Evolutionary conservation across 2,888 invertebrate species (phyloP).

Genomic region (Scaptomyza polygonia): DNA sequence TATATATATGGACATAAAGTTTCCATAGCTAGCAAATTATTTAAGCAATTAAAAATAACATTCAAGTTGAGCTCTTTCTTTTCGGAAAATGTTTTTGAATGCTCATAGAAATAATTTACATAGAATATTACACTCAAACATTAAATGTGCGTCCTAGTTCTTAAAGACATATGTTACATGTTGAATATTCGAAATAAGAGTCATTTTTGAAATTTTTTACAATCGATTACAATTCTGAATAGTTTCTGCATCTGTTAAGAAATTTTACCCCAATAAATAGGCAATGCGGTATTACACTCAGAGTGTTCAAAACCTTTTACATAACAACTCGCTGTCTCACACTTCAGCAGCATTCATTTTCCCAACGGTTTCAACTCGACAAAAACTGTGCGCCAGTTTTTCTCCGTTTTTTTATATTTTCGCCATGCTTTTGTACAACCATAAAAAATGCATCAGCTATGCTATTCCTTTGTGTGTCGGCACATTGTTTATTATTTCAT

Average conservation of each 20-base stretch:
- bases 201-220: background rate
- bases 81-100: no score
- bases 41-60: background rate
- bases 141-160: no score
- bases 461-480: conserved; percentile 45
- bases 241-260: background rate
- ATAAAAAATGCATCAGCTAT: conserved; percentile 55
- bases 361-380: conserved; percentile 25
- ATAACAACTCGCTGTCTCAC: conserved; percentile 33
- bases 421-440: conserved; percentile 8
- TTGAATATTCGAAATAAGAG: background rate
- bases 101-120: no score
- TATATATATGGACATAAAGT: background rate
- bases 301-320: conserved; percentile 7
- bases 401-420: conserved; percentile 10
- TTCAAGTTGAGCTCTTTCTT: no score
- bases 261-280: conserved; percentile 16
- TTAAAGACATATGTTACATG: no score
- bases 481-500: conserved; percentile 49
- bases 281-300: background rate
- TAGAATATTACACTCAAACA: no score
- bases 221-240: background rate
- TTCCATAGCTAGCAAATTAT: background rate
- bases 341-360: conserved; percentile 14
- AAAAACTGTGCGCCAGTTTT: conserved; percentile 43